These are phyloP conservation scores for Apodemus sylvaticus DNA, from an alignment of 2,113 vertebrate genomes.

Conservation along the genomic window DNA sequence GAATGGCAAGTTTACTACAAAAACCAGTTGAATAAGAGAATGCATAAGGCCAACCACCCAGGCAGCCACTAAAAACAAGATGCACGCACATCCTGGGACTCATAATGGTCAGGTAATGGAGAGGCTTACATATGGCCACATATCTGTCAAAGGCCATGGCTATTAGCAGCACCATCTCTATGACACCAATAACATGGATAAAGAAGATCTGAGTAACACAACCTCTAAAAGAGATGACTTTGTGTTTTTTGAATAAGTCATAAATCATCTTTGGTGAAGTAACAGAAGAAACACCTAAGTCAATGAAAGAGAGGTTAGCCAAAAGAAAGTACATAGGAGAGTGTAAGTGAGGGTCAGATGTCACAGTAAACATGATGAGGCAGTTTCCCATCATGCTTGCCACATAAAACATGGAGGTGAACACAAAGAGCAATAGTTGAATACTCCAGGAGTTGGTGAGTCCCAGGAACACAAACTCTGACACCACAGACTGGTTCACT, in stretches of 20 bases:
- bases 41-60: background rate
- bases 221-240: background rate
- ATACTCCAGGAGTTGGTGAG: background rate
- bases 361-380: background rate
- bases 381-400: background rate
- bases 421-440: background rate
- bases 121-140: conserved; percentile 64
- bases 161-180: conserved; percentile 49
- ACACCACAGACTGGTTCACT: background rate
- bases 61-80: background rate
- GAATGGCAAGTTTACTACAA: background rate
- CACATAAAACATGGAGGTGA: background rate
- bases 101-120: conserved; percentile 51
- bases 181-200: background rate
- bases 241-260: background rate
- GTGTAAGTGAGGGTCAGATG: background rate
- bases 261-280: background rate
- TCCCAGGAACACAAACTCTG: too few species aligned
- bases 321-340: background rate
- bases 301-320: conserved; percentile 1
- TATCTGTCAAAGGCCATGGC: conserved; percentile 73
- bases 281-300: conserved; percentile 20
- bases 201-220: background rate
- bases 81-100: background rate
- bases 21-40: background rate